A percentile compares a stretch with the other conserved stretches of the same genome.
Conservation (phyloP, 92 coral and sea anemone species). For the Umimayanthus kanabou region DNA sequence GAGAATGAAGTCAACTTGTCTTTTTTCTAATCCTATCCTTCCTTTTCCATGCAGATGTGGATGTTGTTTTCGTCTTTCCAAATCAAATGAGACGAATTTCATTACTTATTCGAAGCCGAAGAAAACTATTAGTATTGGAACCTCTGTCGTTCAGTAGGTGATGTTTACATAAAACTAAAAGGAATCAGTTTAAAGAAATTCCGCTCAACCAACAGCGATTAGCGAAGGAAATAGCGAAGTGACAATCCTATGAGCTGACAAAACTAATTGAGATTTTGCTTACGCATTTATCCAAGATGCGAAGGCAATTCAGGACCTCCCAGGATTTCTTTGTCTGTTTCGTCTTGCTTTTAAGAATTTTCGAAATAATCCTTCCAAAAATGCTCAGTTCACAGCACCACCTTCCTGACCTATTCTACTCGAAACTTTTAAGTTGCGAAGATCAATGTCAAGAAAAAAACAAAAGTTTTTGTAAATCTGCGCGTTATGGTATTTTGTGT, state of each 20-base stretch:
- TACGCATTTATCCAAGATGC: conserved; percentile 27
- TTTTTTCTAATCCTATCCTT: conserved; percentile 19
- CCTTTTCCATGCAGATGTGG: neutral
- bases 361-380: conserved; percentile 26
- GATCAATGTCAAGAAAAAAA: conserved; percentile 12
- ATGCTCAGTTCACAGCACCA: conserved; percentile 25
- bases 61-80: conserved; percentile 5
- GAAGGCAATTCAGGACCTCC: conserved; percentile 14
- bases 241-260: conserved; percentile 46
- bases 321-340: conserved; percentile 26
- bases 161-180: conserved; percentile 64
- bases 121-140: conserved; percentile 13
- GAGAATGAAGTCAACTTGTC: conserved; percentile 32
- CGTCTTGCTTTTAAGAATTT: conserved; percentile 6
- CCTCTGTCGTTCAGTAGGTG: conserved; percentile 48
- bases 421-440: neutral
- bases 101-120: conserved; percentile 18
- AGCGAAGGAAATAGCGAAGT: conserved; percentile 42
- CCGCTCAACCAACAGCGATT: conserved; percentile 37
- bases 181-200: conserved; percentile 57
- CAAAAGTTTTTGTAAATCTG: conserved; percentile 15
- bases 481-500: conserved; percentile 25
- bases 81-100: neutral
- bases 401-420: neutral
- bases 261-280: conserved; percentile 15